Evolutionary conservation across 2,888 invertebrate genomes (phyloP).

Genomic region (Ormyrus labotus): DNA sequence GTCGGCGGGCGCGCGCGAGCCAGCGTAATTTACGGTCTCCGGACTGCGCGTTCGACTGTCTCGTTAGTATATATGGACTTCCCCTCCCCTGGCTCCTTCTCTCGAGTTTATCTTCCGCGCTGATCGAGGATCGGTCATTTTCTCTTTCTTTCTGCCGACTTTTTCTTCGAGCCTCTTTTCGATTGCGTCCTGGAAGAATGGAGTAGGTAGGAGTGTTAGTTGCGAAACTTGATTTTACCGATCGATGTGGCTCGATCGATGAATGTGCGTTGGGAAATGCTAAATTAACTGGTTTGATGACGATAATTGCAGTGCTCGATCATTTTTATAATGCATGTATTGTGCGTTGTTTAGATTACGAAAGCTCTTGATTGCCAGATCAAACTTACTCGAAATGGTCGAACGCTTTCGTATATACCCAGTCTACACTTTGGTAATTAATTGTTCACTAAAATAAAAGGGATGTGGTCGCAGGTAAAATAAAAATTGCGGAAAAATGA

Average conservation of each 20-base stretch:
- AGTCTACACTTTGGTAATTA: too few relatives aligned
- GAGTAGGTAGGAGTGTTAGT: not conserved
- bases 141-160: constrained; percentile 13
- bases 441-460: too few relatives aligned
- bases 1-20: constrained; percentile 37
- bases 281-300: constrained; percentile 2
- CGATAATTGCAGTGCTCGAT: not conserved
- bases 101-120: constrained; percentile 43
- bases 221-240: not conserved
- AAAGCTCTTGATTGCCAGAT: too few relatives aligned
- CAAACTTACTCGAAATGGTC: too few relatives aligned
- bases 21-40: constrained; percentile 45
- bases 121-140: constrained; percentile 50
- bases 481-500: too few relatives aligned
- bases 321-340: too few relatives aligned
- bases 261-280: not conserved
- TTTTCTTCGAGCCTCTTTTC: not conserved
- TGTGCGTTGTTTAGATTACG: too few relatives aligned
- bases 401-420: too few relatives aligned
- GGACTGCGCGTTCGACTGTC: constrained; percentile 38
- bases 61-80: constrained; percentile 51
- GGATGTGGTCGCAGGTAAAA: too few relatives aligned
- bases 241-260: not conserved
- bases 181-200: too few relatives aligned
- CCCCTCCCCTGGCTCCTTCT: not conserved